Percentiles rank a stretch among this genome's conserved stretches.
Evolutionary conservation across 1,140 invertebrate genomes (phyloP).

Genomic region (Lasioglossum baleicum): DNA sequence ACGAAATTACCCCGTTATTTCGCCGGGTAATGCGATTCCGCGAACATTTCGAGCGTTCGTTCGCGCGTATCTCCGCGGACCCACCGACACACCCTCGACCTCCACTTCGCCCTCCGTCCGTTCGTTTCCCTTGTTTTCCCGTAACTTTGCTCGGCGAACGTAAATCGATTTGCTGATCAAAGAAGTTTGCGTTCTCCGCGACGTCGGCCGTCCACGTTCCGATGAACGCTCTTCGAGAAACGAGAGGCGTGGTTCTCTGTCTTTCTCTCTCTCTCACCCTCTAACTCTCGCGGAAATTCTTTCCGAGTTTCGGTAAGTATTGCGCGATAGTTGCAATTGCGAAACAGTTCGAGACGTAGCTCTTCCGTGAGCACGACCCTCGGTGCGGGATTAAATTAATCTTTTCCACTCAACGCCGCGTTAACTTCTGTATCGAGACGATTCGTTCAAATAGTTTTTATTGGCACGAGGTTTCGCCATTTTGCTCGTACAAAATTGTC

Average conservation of each 20-base stretch:
- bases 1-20: constrained; percentile 51
- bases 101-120: no score
- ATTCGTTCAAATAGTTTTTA: no score
- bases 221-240: background rate
- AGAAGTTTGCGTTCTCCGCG: constrained; percentile 50
- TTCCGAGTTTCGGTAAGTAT: background rate
- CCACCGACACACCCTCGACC: constrained; percentile 6
- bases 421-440: no score
- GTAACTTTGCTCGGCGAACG: constrained; percentile 51
- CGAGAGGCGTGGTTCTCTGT: no score
- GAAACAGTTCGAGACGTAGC: no score
- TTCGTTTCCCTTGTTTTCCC: constrained; percentile 39
- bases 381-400: no score
- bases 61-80: background rate
- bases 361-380: no score
- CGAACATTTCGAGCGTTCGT: constrained; percentile 13
- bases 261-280: no score
- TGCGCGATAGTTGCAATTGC: no score
- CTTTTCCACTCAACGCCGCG: no score
- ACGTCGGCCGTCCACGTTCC: constrained; percentile 43
- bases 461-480: no score
- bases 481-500: no score
- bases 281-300: background rate
- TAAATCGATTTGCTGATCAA: constrained; percentile 60
- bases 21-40: constrained; percentile 53